These are phyloP conservation scores for Sciurus vulgaris DNA, from an alignment of 2,797 vertebrate species.

Conservation along the genomic window DNA sequence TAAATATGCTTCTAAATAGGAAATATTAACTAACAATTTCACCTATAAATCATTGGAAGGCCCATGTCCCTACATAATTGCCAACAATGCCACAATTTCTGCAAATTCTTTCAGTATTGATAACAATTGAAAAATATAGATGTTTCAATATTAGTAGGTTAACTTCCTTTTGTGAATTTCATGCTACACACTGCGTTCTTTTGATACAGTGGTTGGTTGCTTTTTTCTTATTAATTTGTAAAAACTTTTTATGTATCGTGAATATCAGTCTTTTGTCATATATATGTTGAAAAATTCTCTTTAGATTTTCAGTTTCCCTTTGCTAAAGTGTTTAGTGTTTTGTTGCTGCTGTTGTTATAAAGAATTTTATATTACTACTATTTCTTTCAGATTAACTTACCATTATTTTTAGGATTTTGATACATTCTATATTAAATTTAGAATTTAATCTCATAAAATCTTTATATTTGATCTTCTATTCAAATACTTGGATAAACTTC, in stretches of 20 bases:
- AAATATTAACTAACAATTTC: background rate
- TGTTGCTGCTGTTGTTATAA: background rate
- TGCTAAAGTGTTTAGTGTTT: background rate
- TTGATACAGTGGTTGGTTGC: background rate
- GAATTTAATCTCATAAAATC: background rate
- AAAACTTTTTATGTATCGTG: background rate
- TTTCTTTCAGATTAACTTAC: background rate
- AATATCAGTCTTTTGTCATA: background rate
- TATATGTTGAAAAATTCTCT: background rate
- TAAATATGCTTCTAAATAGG: background rate
- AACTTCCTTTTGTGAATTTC: constrained; percentile 2
- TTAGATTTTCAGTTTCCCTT: background rate
- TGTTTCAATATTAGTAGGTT: background rate
- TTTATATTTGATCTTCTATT: background rate
- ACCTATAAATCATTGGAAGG: background rate
- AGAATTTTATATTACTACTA: background rate
- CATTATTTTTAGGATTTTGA: background rate
- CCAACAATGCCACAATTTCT: background rate
- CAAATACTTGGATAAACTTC: background rate
- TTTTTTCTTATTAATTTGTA: background rate
- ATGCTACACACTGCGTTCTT: background rate
- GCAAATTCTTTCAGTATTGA: constrained; percentile 15
- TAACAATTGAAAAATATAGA: background rate
- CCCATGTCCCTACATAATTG: background rate
- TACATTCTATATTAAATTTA: background rate